Base-by-base conservation (phyloP, 2,113 vertebrate genomes). In the Actenoides lindsayi region DNA sequence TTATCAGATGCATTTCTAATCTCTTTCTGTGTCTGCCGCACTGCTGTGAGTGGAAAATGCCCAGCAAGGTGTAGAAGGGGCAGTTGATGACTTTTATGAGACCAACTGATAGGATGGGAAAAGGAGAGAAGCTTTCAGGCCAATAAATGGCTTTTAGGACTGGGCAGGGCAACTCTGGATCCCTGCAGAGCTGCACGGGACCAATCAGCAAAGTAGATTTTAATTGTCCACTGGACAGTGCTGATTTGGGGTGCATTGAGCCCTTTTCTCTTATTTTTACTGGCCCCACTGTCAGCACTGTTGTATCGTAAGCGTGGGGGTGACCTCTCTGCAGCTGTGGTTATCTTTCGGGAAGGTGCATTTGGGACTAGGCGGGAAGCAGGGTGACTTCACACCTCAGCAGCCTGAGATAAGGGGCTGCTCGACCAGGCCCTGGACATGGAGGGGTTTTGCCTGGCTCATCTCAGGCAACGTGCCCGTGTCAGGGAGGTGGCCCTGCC, bases 381-480 rank as follows among this genome's bases (percentile, higher is more conserved):
- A 2, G 3, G 3, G 37, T 2, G 35, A 25, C 30, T 50, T 92
- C 85, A 27, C 95, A 39, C 39, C 85, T 85, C 3, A 67, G 37
- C 74, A 79, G 65, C 77, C 41, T 0, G 3, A 3, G 84, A 41
- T 62, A n/a, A 82, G 80, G 3, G 2, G 21, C 77, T 71, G 35
- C n/a, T 54, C 30, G 76, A 50, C 37, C 20, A 0, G 0, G 19
- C 28, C 59, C 50, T 21, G 78, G 6, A 9, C 9, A 1, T 0
- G 1, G 16, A 19, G 16, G 37, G 1, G 4, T 62, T 70, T 39
- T 1, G 0, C 44, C 41, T 6, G 69, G 20, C 53, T 46, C 48
- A 0, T n/a, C 75, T 25, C 54, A 4, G 54, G 44, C 2, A 1
- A 30, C 0, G 0, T 11, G 16, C 6, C 23, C 4, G 0, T 1